Conservation (phyloP, 2,888 invertebrate genomes). For the Rotaria macrura region DNA sequence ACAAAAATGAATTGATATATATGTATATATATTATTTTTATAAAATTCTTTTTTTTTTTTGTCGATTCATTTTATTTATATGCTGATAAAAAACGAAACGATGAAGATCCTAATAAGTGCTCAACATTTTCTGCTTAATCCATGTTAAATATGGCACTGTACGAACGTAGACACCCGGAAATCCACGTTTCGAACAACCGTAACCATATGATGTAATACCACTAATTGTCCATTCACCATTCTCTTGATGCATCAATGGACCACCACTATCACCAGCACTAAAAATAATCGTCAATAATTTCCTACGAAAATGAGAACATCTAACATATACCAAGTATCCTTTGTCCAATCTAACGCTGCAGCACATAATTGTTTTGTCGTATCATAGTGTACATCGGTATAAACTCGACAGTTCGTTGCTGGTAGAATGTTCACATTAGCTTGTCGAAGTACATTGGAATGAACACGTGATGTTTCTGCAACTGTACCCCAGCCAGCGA, state of each 20-base stretch:
- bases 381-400: not conserved
- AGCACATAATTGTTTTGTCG: not conserved
- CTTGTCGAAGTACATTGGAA: constrained; percentile 1
- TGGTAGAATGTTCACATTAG: not conserved
- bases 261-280: constrained; percentile 15
- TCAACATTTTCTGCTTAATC: constrained; percentile 18
- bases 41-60: not conserved
- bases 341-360: constrained; percentile 16
- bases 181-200: constrained; percentile 11
- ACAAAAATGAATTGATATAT: not conserved
- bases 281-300: not conserved
- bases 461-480: not conserved
- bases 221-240: not conserved
- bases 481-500: constrained; percentile 28
- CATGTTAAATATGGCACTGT: not conserved
- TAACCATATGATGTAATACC: constrained; percentile 15
- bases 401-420: not conserved
- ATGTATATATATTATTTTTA: too few species aligned
- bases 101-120: not conserved
- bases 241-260: not conserved
- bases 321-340: not conserved
- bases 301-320: too few species aligned
- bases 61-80: not conserved
- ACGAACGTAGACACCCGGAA: constrained; percentile 9
- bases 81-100: not conserved